Evolutionary conservation across 2,888 invertebrate species (phyloP), one percentile per base, ranked within the genome.

Genomic region (Lasioglossum marginatum): DNA sequence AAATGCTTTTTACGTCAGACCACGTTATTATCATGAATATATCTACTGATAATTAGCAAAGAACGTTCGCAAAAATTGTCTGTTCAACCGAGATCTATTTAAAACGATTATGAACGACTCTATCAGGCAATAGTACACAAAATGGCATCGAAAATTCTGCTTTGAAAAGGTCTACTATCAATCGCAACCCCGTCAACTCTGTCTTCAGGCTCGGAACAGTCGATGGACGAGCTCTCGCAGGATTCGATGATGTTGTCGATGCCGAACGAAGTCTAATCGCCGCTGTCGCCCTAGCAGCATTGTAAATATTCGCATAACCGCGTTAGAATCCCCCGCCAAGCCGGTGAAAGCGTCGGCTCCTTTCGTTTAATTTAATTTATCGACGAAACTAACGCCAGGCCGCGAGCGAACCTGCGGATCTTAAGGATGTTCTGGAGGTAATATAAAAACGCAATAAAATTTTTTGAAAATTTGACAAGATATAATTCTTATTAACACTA

Each of bases 221-320:
- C 98, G 78, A 96, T 98, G 96, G 98, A 98, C 95, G 98, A 98
- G 94, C 96, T 98, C 68, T 98, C 98, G 2, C 98, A 98, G 95
- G 98, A 98, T 93, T 98, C 98, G n/a, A 97, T 97, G 89, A 97
- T 98, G 94, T 97, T 97, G 94, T 97, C 97, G 95, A 97, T 97
- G 97, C 97, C 97, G 95, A 97, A 97, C 93, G 97, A 98, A 95
- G 97, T 97, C 93, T 97, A 95, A 95, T 87, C 75, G 60, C 68
- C 71, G 80, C 71, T 31, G 70, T 74, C 72, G 73, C 77, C 63
- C 63, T 80, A 79, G 45, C 73, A 68, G 68, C 43, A 76, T 80
- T 90, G 90, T 90, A 90, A 86, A 90, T 90, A 90, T 6, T 79
- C 74, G 71, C 37, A 40, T 75, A 34, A 60, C 72, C 52, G 79